Evolutionary conservation across 2,888 invertebrate genomes (phyloP), one percentile per base, ranked within the genome.

Genomic region (Drosophila sordidapex): DNA sequence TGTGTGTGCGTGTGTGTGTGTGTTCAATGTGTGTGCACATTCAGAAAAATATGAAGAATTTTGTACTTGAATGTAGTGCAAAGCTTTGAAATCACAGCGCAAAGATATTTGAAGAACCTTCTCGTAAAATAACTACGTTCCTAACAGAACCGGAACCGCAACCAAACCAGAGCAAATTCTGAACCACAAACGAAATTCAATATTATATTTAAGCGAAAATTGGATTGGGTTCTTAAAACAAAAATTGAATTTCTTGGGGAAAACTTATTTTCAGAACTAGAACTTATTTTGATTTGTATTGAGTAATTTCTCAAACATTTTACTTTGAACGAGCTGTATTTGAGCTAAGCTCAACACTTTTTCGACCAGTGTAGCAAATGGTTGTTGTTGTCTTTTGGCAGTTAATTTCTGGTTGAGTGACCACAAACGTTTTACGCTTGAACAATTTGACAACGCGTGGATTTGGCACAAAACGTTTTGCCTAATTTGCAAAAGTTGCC

Each of bases 371-470:
- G 33, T 43, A 46, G 49, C 71, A 77, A 79, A 74, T 81, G 70
- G 70, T 81, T 61, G 49, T 53, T 54, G 40, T 71, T 71, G 58
- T 64, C 60, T 59, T 40, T 46, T n/a, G 46, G 46, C 8, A n/a
- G 25, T 59, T 21, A 31, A 43, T 53, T 64, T 60, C 67, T 64
- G 43, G 57, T 18, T 48, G n/a, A 74, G 57, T 53, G 46, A 52
- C 49, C 76, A 36, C 62, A 74, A 74, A 71, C 69, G 82, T 82
- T 89, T 88, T 81, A 74, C 86, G 88, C 89, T 86, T 79, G 80
- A 90, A 77, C 87, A 88, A 88, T 86, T 90, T 90, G 90, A 90
- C 86, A 82, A 73, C 70, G 89, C 88, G 81, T 83, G 82, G 82
- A 84, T 87, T 83, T 87, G 84, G 84, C 84, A 76, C 76, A 89